Evolutionary conservation across 2,797 vertebrate genomes (phyloP).

Genomic region (Alfaro cultratus): DNA sequence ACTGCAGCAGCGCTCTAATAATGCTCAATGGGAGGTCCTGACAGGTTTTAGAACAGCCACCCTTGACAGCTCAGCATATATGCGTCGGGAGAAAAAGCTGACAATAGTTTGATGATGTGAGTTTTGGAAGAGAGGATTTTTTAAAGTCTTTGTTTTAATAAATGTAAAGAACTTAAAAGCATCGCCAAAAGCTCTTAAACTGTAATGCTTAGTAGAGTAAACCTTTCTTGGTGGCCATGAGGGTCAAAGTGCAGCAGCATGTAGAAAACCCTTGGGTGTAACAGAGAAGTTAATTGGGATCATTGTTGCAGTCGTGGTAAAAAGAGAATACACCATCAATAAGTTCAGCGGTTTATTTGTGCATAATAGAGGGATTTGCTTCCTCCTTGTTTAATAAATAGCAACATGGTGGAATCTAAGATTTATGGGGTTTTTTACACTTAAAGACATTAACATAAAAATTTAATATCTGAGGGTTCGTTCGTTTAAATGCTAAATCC

Average conservation of each 20-base stretch:
- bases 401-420: background rate
- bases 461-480: background rate
- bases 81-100: conserved; percentile 13
- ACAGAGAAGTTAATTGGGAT: background rate
- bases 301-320: background rate
- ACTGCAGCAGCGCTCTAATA: conserved; percentile 59
- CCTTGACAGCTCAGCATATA: conserved; percentile 8
- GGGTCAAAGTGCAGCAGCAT: background rate
- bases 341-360: background rate
- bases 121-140: background rate
- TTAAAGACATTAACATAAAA: background rate
- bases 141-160: conserved; percentile 2
- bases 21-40: conserved; percentile 43
- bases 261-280: background rate
- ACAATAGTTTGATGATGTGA: conserved; percentile 5
- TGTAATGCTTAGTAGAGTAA: background rate
- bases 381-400: background rate
- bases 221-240: background rate
- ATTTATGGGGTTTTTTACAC: background rate
- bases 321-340: background rate
- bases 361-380: background rate
- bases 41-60: conserved; percentile 17
- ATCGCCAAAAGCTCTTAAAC: background rate
- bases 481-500: background rate
- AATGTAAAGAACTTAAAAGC: background rate